Evolutionary conservation across 2,888 invertebrate genomes (phyloP).

Genomic region (Sinotaia quadrata): DNA sequence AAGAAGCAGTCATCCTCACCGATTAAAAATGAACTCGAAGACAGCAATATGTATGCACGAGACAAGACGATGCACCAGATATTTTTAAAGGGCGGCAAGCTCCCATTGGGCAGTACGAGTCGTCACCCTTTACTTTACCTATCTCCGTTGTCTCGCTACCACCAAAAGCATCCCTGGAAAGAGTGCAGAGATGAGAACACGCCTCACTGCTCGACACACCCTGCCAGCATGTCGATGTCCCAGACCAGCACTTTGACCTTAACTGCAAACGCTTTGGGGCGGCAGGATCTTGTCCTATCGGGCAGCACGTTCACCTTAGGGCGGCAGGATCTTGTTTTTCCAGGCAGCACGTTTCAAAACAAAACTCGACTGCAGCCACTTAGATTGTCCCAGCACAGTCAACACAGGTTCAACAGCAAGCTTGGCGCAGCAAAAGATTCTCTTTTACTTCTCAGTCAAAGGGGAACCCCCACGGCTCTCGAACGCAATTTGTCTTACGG

Average conservation of each 20-base stretch:
- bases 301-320: slow-evolving; percentile 3
- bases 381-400: background rate
- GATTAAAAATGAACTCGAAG: background rate
- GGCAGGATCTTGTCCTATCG: slow-evolving; percentile 15
- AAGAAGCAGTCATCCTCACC: background rate
- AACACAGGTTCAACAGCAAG: slow-evolving; percentile 38
- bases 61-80: slow-evolving; percentile 25
- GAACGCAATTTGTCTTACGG: slow-evolving; percentile 54
- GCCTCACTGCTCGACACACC: background rate
- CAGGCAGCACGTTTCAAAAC: slow-evolving; percentile 6
- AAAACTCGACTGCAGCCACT: slow-evolving; percentile 22
- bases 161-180: slow-evolving; percentile 31
- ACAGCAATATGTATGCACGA: slow-evolving; percentile 17
- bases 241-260: background rate
- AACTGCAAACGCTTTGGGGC: background rate
- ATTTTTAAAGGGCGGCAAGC: slow-evolving; percentile 17
- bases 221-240: slow-evolving; percentile 1
- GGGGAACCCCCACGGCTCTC: slow-evolving; percentile 52
- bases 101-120: slow-evolving; percentile 19
- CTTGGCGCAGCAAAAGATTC: slow-evolving; percentile 58
- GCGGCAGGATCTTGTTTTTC: slow-evolving; percentile 14
- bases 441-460: slow-evolving; percentile 48
- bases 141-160: slow-evolving; percentile 34
- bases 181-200: background rate
- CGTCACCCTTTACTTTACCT: slow-evolving; percentile 31